Evolutionary conservation across 2,888 invertebrate genomes (phyloP).

Genomic region (Halictus quadricinctus): DNA sequence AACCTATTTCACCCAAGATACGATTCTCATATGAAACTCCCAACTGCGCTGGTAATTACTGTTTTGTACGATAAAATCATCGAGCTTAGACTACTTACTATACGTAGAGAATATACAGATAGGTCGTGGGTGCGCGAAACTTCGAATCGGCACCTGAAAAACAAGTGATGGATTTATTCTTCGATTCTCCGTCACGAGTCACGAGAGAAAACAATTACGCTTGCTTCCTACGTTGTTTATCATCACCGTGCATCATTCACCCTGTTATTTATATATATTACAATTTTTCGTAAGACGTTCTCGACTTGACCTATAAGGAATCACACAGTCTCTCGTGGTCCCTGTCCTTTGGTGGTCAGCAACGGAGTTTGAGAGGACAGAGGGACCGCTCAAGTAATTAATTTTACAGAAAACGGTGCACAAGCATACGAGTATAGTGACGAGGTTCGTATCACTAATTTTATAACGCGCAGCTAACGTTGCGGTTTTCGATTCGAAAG

Average conservation of each 20-base stretch:
- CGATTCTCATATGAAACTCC: slow-evolving; percentile 43
- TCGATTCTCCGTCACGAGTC: slow-evolving; percentile 19
- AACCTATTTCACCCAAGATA: slow-evolving; percentile 25
- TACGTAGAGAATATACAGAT: slow-evolving; percentile 20
- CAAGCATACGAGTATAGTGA: slow-evolving; percentile 13
- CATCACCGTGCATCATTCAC: slow-evolving; percentile 13
- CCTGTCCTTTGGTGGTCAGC: background rate
- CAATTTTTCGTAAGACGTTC: slow-evolving; percentile 20
- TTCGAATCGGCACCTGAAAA: slow-evolving; percentile 6
- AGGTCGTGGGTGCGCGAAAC: slow-evolving; percentile 7
- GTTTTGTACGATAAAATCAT: slow-evolving; percentile 67
- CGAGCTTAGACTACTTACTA: slow-evolving; percentile 60
- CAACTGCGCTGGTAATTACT: slow-evolving; percentile 17
- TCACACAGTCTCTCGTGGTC: background rate
- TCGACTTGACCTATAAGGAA: slow-evolving; percentile 8
- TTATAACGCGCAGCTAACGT: background rate
- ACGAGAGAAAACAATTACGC: slow-evolving; percentile 38
- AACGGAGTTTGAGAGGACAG: background rate
- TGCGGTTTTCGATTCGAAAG: slow-evolving; percentile 14
- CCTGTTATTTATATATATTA: slow-evolving; percentile 46
- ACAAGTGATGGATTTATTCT: slow-evolving; percentile 1
- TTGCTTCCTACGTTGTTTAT: slow-evolving; percentile 11
- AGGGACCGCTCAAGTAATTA: background rate
- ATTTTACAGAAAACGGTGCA: slow-evolving; percentile 5
- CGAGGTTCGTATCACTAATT: slow-evolving; percentile 14